Base-by-base conservation (phyloP, 2,113 vertebrate species). In the Neodontobutis hainanensis region DNA sequence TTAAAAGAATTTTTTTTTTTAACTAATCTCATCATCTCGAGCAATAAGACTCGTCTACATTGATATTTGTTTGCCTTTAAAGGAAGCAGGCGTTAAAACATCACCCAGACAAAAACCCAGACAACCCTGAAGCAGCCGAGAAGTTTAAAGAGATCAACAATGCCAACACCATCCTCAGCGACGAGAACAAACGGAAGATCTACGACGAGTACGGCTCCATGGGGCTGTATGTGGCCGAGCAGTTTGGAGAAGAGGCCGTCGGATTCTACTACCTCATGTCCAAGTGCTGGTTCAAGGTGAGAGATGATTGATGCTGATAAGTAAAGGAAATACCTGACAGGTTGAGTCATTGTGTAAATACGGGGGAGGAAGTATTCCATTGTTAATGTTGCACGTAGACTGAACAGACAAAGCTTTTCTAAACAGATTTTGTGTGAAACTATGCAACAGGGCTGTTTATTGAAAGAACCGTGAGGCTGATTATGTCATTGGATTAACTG, bases 281-380 rank as follows among this genome's bases (percentile, higher is more conserved):
- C 76, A 95, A 94, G 73, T 96, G 95, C 80, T 98, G 96, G 96
- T 97, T 98, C 87, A 95, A 96, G 95, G 97, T 96, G 84, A 79
- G 89, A 27, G 6, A n/a, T 19, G 2, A 2, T 19, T 8, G 32
- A 19, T 0, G 5, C 9, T 9, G n/a, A 40, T 16, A 8, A 40
- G 38, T 14, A 1, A 6, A 9, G 1, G 1, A 8, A 43, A 43
- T 6, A 43, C 42, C 42, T 8, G 42, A 27, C 19, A 27, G 19
- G 19, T 27, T 27, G 19, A 27, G 19, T 27, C 19, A 27, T 27
- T 27, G 19, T 27, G 19, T 27, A 27, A 27, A 27, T 27, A 27
- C n/a, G n/a, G 19, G 19, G 19, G 19, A 27, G 19, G 19, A 27
- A 27, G 19, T 27, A 27, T 3, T 27, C 19, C 19, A 27, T 27